Evolutionary conservation across 2,797 vertebrate species (phyloP).

Genomic region (Spinibarbus caldwelli): DNA sequence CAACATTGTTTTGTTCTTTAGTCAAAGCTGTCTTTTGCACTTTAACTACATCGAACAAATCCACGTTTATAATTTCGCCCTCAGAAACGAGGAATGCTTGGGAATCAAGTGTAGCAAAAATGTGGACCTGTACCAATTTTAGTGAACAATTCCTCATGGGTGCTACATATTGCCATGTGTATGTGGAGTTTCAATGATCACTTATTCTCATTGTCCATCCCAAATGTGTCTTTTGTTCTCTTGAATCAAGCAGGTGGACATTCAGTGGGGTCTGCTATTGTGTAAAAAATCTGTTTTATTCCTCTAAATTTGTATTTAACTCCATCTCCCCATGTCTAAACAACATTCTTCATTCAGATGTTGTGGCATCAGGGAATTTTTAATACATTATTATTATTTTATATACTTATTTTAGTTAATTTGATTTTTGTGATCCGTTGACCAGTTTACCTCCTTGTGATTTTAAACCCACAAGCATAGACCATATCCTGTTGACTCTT

Average conservation of each 20-base stretch:
- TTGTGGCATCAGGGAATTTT: slow-evolving; percentile 49
- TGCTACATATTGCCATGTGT: not conserved
- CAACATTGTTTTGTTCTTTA: slow-evolving; percentile 71
- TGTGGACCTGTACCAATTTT: not conserved
- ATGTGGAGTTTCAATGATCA: not conserved
- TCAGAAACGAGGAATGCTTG: slow-evolving; percentile 35
- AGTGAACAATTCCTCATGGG: not conserved
- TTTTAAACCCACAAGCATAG: not conserved
- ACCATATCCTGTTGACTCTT: not conserved
- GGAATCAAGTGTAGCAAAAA: slow-evolving; percentile 12
- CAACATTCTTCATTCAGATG: slow-evolving; percentile 39
- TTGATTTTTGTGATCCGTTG: not conserved
- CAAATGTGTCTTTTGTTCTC: not conserved
- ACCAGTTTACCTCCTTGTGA: not conserved
- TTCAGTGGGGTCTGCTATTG: slow-evolving; percentile 58
- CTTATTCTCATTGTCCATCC: not conserved
- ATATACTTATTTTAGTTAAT: not conserved
- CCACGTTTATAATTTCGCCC: slow-evolving; percentile 40
- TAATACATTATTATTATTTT: not conserved
- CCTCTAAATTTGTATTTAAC: slow-evolving; percentile 64
- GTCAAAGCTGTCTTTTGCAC: slow-evolving; percentile 80
- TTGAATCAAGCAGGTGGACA: slow-evolving; percentile 14
- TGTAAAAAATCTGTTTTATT: slow-evolving; percentile 77
- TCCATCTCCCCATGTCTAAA: slow-evolving; percentile 70
- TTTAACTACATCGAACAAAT: slow-evolving; percentile 70